Evolutionary conservation across 2,888 invertebrate genomes (phyloP).

Genomic region (Embidobia sp.): DNA sequence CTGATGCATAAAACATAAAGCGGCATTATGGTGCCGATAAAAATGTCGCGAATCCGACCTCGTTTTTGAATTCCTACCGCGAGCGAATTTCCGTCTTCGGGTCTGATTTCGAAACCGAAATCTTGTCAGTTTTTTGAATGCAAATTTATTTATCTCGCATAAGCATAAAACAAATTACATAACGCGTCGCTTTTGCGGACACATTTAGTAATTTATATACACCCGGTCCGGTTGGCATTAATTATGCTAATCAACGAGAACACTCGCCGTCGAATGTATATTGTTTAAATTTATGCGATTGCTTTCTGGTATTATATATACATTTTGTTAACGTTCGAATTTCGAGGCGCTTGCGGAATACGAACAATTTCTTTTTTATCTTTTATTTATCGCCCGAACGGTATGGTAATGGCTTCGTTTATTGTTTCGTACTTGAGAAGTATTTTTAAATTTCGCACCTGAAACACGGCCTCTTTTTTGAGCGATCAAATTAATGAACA

Average conservation of each 20-base stretch:
- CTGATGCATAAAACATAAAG: constrained; percentile 45
- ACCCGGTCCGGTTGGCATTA: constrained; percentile 13
- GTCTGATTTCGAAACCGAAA: constrained; percentile 12
- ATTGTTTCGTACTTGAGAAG: no score
- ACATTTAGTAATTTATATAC: constrained; percentile 14
- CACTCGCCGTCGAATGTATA: constrained; percentile 11
- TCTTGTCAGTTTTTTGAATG: constrained; percentile 6
- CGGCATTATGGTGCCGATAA: constrained; percentile 16
- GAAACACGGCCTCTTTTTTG: no score
- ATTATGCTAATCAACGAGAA: constrained; percentile 37
- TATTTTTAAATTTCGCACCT: no score
- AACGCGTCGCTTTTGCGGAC: constrained; percentile 20
- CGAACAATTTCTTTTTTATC: no score
- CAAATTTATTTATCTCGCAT: constrained; percentile 32
- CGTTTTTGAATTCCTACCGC: constrained; percentile 31
- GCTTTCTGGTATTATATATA: background rate
- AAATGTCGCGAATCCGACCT: constrained; percentile 28
- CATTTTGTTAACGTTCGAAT: no score
- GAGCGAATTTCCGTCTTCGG: constrained; percentile 6
- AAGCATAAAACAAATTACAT: constrained; percentile 28
- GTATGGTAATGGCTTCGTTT: no score
- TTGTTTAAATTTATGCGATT: background rate
- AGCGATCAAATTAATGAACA: no score
- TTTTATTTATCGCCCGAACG: no score
- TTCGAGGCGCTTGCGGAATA: no score